These are phyloP conservation scores for Ladona fulva DNA, from an alignment of 1,140 invertebrate genomes.

Conservation along the genomic window DNA sequence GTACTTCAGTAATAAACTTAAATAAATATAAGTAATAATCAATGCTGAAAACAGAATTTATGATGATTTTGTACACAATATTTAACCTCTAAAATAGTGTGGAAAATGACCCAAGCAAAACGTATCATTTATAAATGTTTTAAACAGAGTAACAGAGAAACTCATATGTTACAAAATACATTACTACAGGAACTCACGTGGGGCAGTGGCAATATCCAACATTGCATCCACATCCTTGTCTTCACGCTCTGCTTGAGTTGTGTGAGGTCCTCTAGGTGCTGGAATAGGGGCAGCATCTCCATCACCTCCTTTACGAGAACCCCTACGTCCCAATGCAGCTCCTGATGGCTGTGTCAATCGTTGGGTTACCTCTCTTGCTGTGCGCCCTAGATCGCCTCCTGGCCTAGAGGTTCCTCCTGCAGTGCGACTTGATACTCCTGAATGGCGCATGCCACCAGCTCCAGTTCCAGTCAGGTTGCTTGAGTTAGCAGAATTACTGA, in stretches of 20 bases:
- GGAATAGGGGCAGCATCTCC: constrained; percentile 23
- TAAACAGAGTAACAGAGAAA: too few species aligned
- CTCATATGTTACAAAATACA: neutral
- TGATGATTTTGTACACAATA: too few species aligned
- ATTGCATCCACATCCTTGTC: constrained; percentile 36
- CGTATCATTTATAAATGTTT: too few species aligned
- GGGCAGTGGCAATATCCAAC: constrained; percentile 37
- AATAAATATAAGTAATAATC: too few species aligned
- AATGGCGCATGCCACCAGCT: neutral
- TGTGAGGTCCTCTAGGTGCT: constrained; percentile 22
- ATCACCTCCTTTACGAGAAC: constrained; percentile 32
- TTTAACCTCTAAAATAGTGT: too few species aligned
- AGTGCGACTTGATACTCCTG: constrained; percentile 30
- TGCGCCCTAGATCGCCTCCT: constrained; percentile 35
- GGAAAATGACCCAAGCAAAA: too few species aligned
- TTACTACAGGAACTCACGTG: constrained; percentile 32
- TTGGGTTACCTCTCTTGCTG: constrained; percentile 35
- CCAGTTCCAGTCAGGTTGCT: neutral
- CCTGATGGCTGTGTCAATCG: constrained; percentile 31
- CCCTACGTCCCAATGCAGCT: constrained; percentile 18
- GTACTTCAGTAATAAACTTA: too few species aligned
- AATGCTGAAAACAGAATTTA: too few species aligned
- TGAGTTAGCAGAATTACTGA: neutral
- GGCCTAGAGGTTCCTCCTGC: constrained; percentile 32
- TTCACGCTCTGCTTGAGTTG: constrained; percentile 37